Percentiles rank a stretch among this genome's conserved stretches.
Conservation (phyloP, 2,797 vertebrate genomes). For the Austrolebias charrua region DNA sequence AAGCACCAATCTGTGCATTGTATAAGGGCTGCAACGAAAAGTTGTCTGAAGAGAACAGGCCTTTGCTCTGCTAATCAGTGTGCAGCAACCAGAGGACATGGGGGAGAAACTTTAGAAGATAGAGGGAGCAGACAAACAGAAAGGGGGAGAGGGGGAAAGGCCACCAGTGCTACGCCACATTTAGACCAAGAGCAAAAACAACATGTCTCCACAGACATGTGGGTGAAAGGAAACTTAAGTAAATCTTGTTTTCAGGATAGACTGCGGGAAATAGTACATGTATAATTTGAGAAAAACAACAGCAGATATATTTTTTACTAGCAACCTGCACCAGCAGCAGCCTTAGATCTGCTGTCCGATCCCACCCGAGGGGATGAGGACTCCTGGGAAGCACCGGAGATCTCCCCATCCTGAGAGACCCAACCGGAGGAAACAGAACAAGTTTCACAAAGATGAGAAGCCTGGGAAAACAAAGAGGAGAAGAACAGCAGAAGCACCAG, state of each 20-base stretch:
- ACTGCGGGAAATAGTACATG: background rate
- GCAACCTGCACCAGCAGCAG: background rate
- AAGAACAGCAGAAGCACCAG: slow-evolving; percentile 42
- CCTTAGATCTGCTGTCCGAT: slow-evolving; percentile 40
- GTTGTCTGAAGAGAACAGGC: background rate
- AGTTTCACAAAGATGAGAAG: slow-evolving; percentile 55
- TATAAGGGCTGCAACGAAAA: background rate
- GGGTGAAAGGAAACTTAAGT: slow-evolving; percentile 18
- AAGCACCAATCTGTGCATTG: background rate
- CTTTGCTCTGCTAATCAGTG: slow-evolving; percentile 36
- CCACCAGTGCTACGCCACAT: slow-evolving; percentile 47
- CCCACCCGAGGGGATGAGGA: slow-evolving; percentile 63
- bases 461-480: slow-evolving; percentile 63
- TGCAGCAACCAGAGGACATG: slow-evolving; percentile 39
- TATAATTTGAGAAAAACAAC: background rate
- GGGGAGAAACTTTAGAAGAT: slow-evolving; percentile 34
- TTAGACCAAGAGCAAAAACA: slow-evolving; percentile 57
- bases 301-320: too few species aligned
- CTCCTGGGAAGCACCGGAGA: slow-evolving; percentile 60
- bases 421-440: slow-evolving; percentile 49
- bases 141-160: slow-evolving; percentile 19
- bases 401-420: slow-evolving; percentile 55
- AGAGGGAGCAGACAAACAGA: slow-evolving; percentile 30
- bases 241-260: slow-evolving; percentile 22
- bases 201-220: slow-evolving; percentile 28